These are phyloP conservation scores for Thamnophis elegans DNA, from an alignment of 2,797 vertebrate species.

Conservation along the genomic window DNA sequence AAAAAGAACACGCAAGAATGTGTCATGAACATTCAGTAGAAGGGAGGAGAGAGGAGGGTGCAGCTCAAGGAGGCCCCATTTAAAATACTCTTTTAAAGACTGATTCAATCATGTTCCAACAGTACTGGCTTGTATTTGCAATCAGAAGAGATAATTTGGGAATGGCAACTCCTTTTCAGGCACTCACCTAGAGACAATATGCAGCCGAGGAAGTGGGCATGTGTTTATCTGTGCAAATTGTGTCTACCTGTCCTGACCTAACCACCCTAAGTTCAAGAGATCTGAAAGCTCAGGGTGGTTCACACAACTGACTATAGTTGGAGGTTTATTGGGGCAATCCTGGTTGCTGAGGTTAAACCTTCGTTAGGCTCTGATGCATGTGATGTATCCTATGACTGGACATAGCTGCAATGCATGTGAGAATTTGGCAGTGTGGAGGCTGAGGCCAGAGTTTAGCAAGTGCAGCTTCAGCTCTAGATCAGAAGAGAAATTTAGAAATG, in stretches of 20 bases:
- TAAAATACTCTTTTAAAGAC: neutral
- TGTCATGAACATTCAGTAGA: constrained; percentile 1
- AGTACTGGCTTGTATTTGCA: neutral
- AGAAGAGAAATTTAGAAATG: neutral
- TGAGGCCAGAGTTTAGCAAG: neutral
- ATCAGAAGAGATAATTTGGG: neutral
- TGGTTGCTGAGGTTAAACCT: neutral
- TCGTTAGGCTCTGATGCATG: neutral
- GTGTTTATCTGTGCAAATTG: neutral
- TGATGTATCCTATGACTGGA: neutral
- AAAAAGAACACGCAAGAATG: neutral
- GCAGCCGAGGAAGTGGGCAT: neutral
- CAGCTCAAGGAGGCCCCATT: neutral
- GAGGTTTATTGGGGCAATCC: no score
- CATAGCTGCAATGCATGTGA: neutral
- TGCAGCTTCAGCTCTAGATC: neutral
- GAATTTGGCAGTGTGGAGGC: neutral
- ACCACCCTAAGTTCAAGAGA: neutral
- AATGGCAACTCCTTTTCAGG: neutral
- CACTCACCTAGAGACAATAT: neutral
- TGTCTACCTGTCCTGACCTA: neutral
- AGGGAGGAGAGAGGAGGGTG: rapidly evolving
- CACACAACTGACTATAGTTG: neutral
- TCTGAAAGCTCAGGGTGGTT: neutral
- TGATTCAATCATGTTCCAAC: neutral